phyloP scores from a whole-genome alignment of 2,888 invertebrate genomes.

The Scaptomyza flava region DNA sequence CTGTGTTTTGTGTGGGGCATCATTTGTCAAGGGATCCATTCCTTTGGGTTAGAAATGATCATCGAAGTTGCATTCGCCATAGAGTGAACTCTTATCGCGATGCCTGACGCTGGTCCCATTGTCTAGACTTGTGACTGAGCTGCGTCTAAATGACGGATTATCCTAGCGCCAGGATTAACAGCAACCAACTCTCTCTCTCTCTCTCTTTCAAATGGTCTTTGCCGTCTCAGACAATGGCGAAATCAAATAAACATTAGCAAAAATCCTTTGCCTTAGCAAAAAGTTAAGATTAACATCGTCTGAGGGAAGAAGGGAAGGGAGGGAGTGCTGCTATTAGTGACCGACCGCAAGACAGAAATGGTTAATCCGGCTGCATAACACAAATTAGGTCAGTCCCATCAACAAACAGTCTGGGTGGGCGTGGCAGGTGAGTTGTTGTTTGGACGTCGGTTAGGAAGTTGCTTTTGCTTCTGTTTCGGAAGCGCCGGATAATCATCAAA shows the following conservation, averaged over 20 bases:
- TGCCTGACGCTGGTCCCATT: slow-evolving; percentile 65
- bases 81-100: slow-evolving; percentile 52
- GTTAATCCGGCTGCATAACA: slow-evolving; percentile 53
- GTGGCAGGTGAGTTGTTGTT: slow-evolving; percentile 16
- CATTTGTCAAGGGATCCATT: slow-evolving; percentile 39
- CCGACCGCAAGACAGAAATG: slow-evolving; percentile 64
- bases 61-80: slow-evolving; percentile 44
- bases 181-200: not conserved
- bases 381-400: slow-evolving; percentile 67
- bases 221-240: slow-evolving; percentile 58
- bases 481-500: slow-evolving; percentile 71
- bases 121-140: slow-evolving; percentile 79
- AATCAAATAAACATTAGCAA: slow-evolving; percentile 77
- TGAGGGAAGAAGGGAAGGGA: slow-evolving; percentile 14
- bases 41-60: slow-evolving; percentile 38
- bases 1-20: slow-evolving; percentile 30
- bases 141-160: slow-evolving; percentile 74
- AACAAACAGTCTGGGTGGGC: slow-evolving; percentile 32
- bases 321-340: slow-evolving; percentile 47
- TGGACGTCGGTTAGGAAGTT: slow-evolving; percentile 34
- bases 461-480: slow-evolving; percentile 58
- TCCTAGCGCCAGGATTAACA: slow-evolving; percentile 77
- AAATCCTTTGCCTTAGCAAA: slow-evolving; percentile 64
- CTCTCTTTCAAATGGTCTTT: not conserved
- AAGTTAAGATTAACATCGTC: slow-evolving; percentile 77